Conservation (phyloP, 35 echinoderm and acorn worm genomes). For the Hemicentrotus pulcherrimus region DNA sequence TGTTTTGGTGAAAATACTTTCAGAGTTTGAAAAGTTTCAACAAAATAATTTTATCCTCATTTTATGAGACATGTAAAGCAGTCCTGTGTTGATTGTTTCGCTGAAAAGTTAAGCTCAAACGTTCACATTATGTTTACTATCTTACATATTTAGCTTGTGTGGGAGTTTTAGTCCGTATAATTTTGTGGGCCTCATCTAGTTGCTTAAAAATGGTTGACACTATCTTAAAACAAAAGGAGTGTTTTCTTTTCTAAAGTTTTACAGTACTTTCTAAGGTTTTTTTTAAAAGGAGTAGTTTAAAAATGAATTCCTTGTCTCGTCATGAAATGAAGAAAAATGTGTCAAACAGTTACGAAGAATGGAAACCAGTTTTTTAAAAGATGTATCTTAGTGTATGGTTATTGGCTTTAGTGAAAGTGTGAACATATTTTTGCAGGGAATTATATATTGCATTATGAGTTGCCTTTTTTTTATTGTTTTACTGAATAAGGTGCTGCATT, state of each 20-base stretch:
- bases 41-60: background rate
- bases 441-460: background rate
- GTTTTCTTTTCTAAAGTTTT: background rate
- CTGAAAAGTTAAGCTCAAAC: constrained; percentile 7
- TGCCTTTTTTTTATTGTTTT: background rate
- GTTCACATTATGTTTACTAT: background rate
- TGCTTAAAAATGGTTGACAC: background rate
- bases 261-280: background rate
- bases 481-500: background rate
- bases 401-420: background rate
- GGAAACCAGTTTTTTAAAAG: background rate
- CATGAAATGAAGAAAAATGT: background rate
- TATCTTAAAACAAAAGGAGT: background rate
- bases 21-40: background rate
- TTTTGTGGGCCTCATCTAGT: background rate
- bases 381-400: background rate
- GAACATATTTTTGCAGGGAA: background rate
- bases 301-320: background rate
- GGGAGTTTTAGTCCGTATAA: too few species aligned
- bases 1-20: background rate
- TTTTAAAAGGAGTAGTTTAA: background rate
- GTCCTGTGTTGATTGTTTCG: background rate
- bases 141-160: background rate
- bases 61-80: background rate
- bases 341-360: background rate